phyloP scores from a whole-genome alignment of 1,140 invertebrate genomes.

The Teleopsis dalmanni region DNA sequence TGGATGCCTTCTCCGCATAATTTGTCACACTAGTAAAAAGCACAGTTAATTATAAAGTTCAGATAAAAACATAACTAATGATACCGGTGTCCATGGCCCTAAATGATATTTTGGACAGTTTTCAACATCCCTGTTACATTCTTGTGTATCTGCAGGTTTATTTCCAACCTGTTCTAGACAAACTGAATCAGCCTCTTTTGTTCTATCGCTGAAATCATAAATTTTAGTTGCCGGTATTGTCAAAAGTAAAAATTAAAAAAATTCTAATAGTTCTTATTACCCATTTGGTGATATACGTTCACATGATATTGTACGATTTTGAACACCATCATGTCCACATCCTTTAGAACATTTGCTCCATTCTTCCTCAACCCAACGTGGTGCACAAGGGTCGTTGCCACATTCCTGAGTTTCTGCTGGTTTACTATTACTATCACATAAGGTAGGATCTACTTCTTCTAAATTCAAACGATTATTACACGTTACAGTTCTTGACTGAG shows the following conservation, averaged over 20 bases:
- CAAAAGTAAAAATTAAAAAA: not conserved
- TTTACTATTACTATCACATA: slow-evolving; percentile 69
- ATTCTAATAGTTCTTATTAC: slow-evolving; percentile 29
- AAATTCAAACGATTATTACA: slow-evolving; percentile 63
- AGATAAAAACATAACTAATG: not conserved
- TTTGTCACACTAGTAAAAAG: slow-evolving; percentile 64
- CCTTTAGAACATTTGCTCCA: slow-evolving; percentile 78
- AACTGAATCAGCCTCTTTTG: slow-evolving; percentile 54
- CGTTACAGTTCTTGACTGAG: slow-evolving; percentile 62
- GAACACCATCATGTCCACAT: slow-evolving; percentile 68
- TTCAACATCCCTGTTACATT: slow-evolving; percentile 63
- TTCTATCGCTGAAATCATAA: slow-evolving; percentile 16
- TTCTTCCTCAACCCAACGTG: slow-evolving; percentile 69
- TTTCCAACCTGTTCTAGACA: slow-evolving; percentile 60
- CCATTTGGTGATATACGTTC: slow-evolving; percentile 51
- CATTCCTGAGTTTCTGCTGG: slow-evolving; percentile 65
- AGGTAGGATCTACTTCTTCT: slow-evolving; percentile 58
- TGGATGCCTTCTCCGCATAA: slow-evolving; percentile 80
- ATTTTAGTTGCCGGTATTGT: not conserved
- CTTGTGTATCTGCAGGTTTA: slow-evolving; percentile 60
- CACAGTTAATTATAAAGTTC: not conserved
- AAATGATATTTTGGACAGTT: slow-evolving; percentile 77
- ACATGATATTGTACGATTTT: slow-evolving; percentile 67
- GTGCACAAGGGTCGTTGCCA: slow-evolving; percentile 68
- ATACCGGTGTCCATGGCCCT: slow-evolving; percentile 79